A percentile compares a stretch with the other conserved stretches of the same genome.
Evolutionary conservation across 2,888 invertebrate species (phyloP).

Genomic region (Cyaniris semiargus): DNA sequence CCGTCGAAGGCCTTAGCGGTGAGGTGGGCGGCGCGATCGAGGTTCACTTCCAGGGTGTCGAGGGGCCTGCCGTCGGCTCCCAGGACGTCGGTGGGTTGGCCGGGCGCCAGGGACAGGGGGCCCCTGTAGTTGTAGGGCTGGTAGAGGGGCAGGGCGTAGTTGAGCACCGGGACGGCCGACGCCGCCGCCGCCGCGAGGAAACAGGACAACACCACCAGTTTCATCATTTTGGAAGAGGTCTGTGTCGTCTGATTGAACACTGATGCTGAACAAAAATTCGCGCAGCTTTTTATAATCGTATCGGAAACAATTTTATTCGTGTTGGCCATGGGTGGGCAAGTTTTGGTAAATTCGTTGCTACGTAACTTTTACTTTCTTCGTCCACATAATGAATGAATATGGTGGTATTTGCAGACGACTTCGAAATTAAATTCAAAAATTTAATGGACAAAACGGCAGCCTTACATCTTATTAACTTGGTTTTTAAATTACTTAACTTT

Average conservation of each 20-base stretch:
- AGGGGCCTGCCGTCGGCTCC: constrained; percentile 71
- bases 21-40: constrained; percentile 69
- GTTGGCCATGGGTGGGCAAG: constrained; percentile 62
- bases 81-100: constrained; percentile 69
- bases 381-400: not conserved
- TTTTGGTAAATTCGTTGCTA: constrained; percentile 47
- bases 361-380: constrained; percentile 6
- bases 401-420: not conserved
- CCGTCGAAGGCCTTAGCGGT: constrained; percentile 61
- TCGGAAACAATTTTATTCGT: constrained; percentile 50
- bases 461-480: too few species aligned
- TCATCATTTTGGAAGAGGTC: constrained; percentile 73
- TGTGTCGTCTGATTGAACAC: constrained; percentile 67
- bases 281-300: constrained; percentile 57
- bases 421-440: not conserved
- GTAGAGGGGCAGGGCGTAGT: constrained; percentile 3
- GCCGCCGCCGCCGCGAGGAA: constrained; percentile 80
- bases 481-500: too few species aligned
- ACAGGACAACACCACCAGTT: constrained; percentile 83
- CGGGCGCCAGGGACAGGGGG: constrained; percentile 68
- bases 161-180: constrained; percentile 35
- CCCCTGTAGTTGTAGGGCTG: constrained; percentile 61
- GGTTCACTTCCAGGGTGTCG: constrained; percentile 70
- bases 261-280: constrained; percentile 55
- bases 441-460: not conserved